Base-by-base conservation (phyloP, 2,797 vertebrate genomes). In the Cossypha niveicapilla region DNA sequence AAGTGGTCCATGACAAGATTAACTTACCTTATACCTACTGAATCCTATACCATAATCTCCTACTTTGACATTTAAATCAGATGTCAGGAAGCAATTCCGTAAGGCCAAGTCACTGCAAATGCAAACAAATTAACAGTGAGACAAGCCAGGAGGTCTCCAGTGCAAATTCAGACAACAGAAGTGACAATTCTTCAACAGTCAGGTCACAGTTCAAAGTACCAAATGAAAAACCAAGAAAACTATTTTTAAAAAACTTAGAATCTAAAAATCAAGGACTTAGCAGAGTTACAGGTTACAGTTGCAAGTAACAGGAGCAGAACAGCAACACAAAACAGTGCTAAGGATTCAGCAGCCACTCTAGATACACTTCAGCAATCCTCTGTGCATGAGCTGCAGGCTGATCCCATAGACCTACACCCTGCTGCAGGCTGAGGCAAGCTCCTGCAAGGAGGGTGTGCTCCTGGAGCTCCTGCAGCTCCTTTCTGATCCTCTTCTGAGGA, bases 41-140 rank as follows among this genome's bases (percentile, higher is more conserved):
- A 98, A 98, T 94, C 99, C 99, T 75, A 99, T 99, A 37, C 98
- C 99, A 54, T 99, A 99, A 96, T 99, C 99, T 82, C 99, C 99
- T 82, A 99, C 98, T 98, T 99, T 99, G 94, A 99, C 98, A 28
- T 99, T 99, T 88, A 99, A 97, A 96, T 99, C 99, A 3, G 98
- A 98, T 24, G 99, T 99, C 61, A 99, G 98, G 96, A 98, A 99
- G 97, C 99, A 99, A 96, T 99, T 99, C 95, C 99, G 97, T 95
- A 99, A 97, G 80, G 99, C 99, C 96, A 99, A 96, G 96, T 99
- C 99, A 97, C 99, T 99, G 89, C 73, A 97, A 86, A 79, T 67
- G 86, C 81, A 88, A 83, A 65, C 21, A 92, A 65, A 72, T 3
- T 7, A 56, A 50, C 13, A 32, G 42, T 50, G 34, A 91, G 47